These are phyloP conservation scores for Rotaria socialis DNA, from an alignment of 2,888 invertebrate genomes.

Conservation along the genomic window DNA sequence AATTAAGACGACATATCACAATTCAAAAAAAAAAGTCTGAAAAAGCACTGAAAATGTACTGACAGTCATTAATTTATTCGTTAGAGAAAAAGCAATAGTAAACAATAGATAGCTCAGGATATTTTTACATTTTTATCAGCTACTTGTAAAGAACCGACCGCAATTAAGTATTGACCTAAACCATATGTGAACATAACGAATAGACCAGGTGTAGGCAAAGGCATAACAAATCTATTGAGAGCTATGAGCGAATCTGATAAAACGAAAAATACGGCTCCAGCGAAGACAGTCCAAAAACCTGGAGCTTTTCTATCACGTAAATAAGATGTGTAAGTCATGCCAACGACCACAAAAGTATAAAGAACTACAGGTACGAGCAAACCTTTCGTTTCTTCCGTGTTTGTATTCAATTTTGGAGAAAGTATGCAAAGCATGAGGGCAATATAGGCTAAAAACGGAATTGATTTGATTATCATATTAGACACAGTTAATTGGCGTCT, in stretches of 20 bases:
- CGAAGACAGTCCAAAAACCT: background rate
- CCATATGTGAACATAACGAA: conserved; percentile 4
- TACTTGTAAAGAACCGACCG: background rate
- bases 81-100: too few species aligned
- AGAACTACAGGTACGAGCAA: background rate
- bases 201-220: background rate
- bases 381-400: background rate
- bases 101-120: background rate
- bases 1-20: too few species aligned
- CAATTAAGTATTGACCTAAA: conserved; percentile 6
- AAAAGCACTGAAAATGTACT: too few species aligned
- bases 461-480: background rate
- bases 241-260: background rate
- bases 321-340: background rate
- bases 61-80: too few species aligned
- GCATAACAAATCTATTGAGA: background rate
- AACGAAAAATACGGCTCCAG: background rate
- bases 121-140: background rate
- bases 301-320: background rate
- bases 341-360: background rate
- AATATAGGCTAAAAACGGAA: background rate
- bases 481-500: background rate
- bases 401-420: background rate
- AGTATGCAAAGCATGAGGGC: background rate
- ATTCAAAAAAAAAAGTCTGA: too few species aligned